Evolutionary conservation across 2,888 invertebrate genomes (phyloP).

Genomic region (Sinotaia quadrata): DNA sequence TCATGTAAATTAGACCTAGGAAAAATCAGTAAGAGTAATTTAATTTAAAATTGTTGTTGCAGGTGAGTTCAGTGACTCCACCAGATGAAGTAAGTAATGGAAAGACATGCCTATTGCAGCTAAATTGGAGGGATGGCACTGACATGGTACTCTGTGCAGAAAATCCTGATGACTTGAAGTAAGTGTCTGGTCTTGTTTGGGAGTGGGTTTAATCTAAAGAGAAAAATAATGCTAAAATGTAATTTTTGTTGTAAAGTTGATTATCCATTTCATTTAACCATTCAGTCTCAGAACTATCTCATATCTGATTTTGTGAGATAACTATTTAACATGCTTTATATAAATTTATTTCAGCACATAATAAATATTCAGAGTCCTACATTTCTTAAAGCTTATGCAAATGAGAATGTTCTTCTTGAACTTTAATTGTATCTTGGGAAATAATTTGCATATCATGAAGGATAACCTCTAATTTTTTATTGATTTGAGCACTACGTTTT

Average conservation of each 20-base stretch:
- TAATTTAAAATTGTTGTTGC: background rate
- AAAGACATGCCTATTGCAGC: conserved; percentile 49
- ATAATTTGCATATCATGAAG: too few relatives aligned
- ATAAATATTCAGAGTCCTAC: too few relatives aligned
- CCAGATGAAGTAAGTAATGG: conserved; percentile 42
- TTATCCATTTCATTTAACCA: background rate
- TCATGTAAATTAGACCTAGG: background rate
- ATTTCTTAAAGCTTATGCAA: too few relatives aligned
- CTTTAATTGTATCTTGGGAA: too few relatives aligned
- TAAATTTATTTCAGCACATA: too few relatives aligned
- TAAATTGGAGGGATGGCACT: conserved; percentile 47
- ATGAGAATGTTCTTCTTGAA: too few relatives aligned
- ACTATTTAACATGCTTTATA: too few relatives aligned
- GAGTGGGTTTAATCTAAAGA: background rate
- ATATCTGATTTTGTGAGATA: background rate
- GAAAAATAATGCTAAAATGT: background rate
- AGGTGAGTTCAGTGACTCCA: conserved; percentile 47
- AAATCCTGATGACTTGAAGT: conserved; percentile 66
- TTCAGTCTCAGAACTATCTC: background rate
- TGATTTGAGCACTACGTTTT: too few relatives aligned
- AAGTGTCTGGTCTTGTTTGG: conserved; percentile 11
- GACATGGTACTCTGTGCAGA: conserved; percentile 63
- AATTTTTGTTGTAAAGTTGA: background rate
- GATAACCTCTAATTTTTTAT: too few relatives aligned
- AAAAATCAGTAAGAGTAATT: background rate